Conservation (phyloP, 2,797 vertebrate genomes). For the Psittacula echo region DNA sequence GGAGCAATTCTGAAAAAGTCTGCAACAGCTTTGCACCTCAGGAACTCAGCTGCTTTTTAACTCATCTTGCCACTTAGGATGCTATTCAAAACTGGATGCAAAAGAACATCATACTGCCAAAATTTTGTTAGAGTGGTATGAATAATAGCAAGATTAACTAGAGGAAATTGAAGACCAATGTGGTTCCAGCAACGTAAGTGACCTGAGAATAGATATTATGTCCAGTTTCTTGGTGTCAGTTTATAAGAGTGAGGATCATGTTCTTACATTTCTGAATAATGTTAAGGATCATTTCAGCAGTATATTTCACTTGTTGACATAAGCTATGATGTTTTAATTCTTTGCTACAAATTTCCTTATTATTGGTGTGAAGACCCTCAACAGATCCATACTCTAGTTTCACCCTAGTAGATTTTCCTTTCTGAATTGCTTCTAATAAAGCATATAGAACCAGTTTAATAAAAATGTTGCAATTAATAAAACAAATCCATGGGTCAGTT, state of each 20-base stretch:
- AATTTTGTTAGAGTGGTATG: neutral
- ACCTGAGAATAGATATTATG: neutral
- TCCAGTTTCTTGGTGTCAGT: neutral
- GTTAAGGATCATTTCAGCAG: neutral
- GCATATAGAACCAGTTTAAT: neutral
- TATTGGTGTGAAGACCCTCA: neutral
- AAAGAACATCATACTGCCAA: neutral
- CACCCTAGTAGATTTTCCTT: neutral
- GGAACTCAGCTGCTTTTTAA: neutral
- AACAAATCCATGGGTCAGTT: slow-evolving; percentile 4
- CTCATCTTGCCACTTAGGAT: neutral
- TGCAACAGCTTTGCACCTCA: neutral
- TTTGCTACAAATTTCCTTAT: neutral
- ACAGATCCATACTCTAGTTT: neutral
- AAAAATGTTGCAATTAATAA: neutral
- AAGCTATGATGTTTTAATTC: neutral
- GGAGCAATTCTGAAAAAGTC: neutral
- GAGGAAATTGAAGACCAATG: neutral
- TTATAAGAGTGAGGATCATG: neutral
- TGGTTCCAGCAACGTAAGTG: neutral
- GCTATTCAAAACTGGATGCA: neutral
- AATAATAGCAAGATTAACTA: neutral
- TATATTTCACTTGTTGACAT: neutral
- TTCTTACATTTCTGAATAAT: neutral
- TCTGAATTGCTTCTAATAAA: neutral